A percentile compares a stretch with the other conserved stretches of the same genome.
These are phyloP conservation scores for Ailurus styani DNA, from an alignment of 2,113 vertebrate genomes.

Conservation along the genomic window DNA sequence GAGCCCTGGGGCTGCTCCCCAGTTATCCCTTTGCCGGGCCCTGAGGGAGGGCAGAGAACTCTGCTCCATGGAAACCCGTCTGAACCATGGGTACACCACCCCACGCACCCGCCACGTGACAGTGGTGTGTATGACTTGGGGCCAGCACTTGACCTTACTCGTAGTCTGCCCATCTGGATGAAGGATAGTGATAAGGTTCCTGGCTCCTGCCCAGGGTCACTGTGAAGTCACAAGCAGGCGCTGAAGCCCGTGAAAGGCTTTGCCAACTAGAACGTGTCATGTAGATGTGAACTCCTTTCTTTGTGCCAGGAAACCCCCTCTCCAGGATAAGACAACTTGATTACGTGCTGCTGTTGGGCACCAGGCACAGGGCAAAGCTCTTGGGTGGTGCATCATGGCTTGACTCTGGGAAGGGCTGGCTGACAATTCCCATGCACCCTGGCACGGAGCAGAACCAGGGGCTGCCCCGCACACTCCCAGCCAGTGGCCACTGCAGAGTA, in stretches of 20 bases:
- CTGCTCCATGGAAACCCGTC: no score
- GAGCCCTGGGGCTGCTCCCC: neutral
- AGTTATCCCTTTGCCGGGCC: neutral
- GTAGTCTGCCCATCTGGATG: neutral
- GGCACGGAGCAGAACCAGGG: neutral
- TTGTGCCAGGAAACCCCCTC: neutral
- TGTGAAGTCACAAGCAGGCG: neutral
- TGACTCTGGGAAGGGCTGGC: neutral
- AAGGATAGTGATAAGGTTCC: neutral
- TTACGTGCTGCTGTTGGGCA: neutral
- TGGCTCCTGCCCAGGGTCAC: neutral
- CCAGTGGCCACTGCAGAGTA: accelerated
- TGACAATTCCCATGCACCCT: neutral
- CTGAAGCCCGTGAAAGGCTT: neutral
- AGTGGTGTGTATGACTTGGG: neutral
- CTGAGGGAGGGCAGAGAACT: neutral
- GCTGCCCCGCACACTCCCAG: neutral
- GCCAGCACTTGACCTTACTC: neutral
- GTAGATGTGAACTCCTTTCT: neutral
- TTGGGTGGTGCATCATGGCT: accelerated
- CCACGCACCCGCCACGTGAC: neutral
- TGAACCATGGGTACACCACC: neutral
- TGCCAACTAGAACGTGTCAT: accelerated
- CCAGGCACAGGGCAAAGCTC: neutral
- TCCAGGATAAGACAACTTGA: neutral